A percentile compares a stretch with the other conserved stretches of the same genome.
phyloP scores from a whole-genome alignment of 2,113 vertebrate species.

The Choloepus hoffmanni region DNA sequence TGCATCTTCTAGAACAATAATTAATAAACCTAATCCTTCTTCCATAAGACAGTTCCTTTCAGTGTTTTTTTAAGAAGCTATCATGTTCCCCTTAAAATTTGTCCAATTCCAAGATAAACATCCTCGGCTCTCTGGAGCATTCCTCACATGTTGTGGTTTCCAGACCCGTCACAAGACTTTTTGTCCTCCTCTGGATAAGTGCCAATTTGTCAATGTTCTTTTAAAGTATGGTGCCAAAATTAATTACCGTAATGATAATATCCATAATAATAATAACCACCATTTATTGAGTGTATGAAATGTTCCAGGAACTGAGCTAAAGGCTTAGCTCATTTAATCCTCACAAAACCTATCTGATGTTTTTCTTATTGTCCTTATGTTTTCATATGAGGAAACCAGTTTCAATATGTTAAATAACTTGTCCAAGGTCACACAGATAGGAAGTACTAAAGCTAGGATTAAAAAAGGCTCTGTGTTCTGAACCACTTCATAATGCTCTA shows the following conservation, averaged over 20 bases:
- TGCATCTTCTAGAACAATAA: constrained; percentile 12
- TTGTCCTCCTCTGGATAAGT: constrained; percentile 65
- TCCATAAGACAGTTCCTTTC: constrained; percentile 38
- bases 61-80: constrained; percentile 46
- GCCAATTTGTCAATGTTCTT: constrained; percentile 60
- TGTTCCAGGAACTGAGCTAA: constrained; percentile 74
- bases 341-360: constrained; percentile 28
- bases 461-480: constrained; percentile 15
- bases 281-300: constrained; percentile 55
- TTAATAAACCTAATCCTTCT: constrained; percentile 40
- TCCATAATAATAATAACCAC: constrained; percentile 65
- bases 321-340: constrained; percentile 68
- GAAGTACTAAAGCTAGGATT: background rate
- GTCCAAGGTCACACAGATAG: constrained; percentile 51
- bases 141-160: constrained; percentile 65
- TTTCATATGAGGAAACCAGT: constrained; percentile 56
- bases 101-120: constrained; percentile 74
- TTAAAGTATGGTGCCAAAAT: constrained; percentile 62
- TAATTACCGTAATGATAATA: constrained; percentile 70
- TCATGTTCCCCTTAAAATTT: constrained; percentile 70
- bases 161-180: constrained; percentile 56
- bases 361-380: constrained; percentile 59
- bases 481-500: constrained; percentile 10
- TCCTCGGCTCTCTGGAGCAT: constrained; percentile 38
- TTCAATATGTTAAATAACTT: constrained; percentile 54